A percentile compares a stretch with the other conserved stretches of the same genome.
Conservation (phyloP, 2,888 invertebrate genomes). For the Coelopa pilipes region DNA sequence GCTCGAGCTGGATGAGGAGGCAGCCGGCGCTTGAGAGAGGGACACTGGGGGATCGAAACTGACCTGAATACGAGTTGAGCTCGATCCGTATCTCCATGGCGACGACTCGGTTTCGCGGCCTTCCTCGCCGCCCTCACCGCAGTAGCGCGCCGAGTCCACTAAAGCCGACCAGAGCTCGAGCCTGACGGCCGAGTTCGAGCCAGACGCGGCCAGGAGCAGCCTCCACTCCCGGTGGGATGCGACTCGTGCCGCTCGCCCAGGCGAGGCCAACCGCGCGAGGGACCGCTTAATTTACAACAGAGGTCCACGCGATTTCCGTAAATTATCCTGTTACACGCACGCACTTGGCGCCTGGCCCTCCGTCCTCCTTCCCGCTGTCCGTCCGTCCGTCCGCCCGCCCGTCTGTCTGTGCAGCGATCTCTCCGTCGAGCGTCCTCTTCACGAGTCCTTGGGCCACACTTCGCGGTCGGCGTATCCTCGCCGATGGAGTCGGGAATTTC, state of each 20-base stretch:
- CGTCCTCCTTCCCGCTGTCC: too few species aligned
- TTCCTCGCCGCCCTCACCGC: too few species aligned
- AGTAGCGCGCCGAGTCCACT: too few species aligned
- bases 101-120: too few species aligned
- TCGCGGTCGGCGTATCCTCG: background rate
- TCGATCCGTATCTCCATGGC: slow-evolving; percentile 31
- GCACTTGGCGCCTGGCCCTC: slow-evolving; percentile 9
- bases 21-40: too few species aligned
- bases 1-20: too few species aligned
- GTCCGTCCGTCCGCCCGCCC: background rate
- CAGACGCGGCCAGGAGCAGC: too few species aligned
- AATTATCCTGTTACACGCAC: slow-evolving; percentile 17
- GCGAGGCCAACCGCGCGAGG: background rate
- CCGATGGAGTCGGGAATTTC: background rate
- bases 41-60: background rate
- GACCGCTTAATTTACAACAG: slow-evolving; percentile 20
- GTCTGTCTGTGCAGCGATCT: background rate
- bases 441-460: too few species aligned
- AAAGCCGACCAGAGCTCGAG: too few species aligned
- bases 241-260: background rate
- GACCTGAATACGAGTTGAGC: slow-evolving; percentile 13
- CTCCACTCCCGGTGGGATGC: background rate
- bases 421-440: too few species aligned
- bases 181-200: too few species aligned
- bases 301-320: slow-evolving; percentile 7